phyloP scores from a whole-genome alignment of 37 sponge, comb jelly and placozoan species.

The Ianthella basta region DNA sequence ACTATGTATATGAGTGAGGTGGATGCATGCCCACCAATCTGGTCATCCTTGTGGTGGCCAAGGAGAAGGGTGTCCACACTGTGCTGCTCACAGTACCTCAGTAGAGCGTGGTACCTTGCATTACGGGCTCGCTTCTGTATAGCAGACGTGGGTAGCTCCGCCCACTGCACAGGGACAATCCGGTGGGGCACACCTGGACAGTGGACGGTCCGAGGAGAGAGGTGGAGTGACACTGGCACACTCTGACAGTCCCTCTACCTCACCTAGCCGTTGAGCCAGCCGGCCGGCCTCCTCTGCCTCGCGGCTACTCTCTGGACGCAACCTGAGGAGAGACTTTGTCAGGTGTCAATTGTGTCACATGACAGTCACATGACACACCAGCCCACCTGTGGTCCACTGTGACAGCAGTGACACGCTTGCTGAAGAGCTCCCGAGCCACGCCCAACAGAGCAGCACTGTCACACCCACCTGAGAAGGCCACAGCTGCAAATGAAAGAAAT shows the following conservation, averaged over 20 bases:
- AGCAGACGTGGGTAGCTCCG: background rate
- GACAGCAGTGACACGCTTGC: slow-evolving; percentile 38
- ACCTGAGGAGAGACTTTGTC: slow-evolving; percentile 3
- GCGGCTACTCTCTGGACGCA: slow-evolving; percentile 38
- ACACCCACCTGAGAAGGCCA: slow-evolving; percentile 78
- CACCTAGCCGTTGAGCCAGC: slow-evolving; percentile 37
- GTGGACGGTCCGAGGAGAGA: background rate
- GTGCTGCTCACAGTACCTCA: slow-evolving; percentile 16
- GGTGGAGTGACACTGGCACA: background rate
- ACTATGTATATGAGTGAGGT: background rate
- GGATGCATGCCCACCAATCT: slow-evolving; percentile 70
- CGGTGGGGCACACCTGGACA: slow-evolving; percentile 46
- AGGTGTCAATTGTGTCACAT: background rate
- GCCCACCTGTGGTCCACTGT: slow-evolving; percentile 75
- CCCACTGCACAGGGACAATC: slow-evolving; percentile 49
- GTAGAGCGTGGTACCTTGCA: slow-evolving; percentile 34
- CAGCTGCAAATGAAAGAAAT: slow-evolving; percentile 55
- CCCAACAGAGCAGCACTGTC: slow-evolving; percentile 74
- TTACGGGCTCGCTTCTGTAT: slow-evolving; percentile 24
- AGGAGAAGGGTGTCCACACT: slow-evolving; percentile 30
- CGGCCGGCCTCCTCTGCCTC: slow-evolving; percentile 48
- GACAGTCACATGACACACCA: background rate
- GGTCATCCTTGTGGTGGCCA: slow-evolving; percentile 71
- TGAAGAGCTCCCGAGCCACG: slow-evolving; percentile 51
- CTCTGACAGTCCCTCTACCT: background rate